Evolutionary conservation across 2,797 vertebrate species (phyloP).

Genomic region (Xiphophorus birchmanni): DNA sequence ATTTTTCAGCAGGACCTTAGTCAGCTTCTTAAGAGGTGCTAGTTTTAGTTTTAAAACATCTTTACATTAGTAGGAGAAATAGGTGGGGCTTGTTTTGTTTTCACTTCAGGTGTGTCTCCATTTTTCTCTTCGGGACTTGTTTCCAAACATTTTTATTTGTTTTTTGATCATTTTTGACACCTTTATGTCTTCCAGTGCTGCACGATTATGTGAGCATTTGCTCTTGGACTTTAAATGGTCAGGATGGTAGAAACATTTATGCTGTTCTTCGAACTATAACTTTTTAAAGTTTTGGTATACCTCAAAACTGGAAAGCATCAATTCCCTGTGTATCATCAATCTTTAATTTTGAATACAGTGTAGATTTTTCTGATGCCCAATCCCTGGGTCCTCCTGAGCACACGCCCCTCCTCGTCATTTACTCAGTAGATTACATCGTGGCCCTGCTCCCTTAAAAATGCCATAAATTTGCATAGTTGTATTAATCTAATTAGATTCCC

Average conservation of each 20-base stretch:
- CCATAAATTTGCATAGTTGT: constrained; percentile 83
- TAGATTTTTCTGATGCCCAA: constrained; percentile 11
- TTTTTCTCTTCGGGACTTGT: not conserved
- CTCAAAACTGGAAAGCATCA: not conserved
- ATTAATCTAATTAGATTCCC: constrained; percentile 84
- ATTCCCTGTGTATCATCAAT: not conserved
- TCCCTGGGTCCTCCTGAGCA: constrained; percentile 23
- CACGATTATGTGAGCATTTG: not conserved
- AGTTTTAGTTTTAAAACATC: not conserved
- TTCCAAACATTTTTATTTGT: not conserved
- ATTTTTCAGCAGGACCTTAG: no score
- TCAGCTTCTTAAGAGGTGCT: not conserved
- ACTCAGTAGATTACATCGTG: constrained; percentile 74
- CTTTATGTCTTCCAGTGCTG: not conserved
- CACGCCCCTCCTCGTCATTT: constrained; percentile 68
- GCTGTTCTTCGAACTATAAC: not conserved
- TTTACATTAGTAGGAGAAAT: not conserved
- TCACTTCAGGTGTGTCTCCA: not conserved
- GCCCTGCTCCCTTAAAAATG: constrained; percentile 76
- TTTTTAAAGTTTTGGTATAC: not conserved
- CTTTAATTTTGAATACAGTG: not conserved
- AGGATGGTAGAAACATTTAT: not conserved
- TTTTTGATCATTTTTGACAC: not conserved
- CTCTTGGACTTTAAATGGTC: not conserved
- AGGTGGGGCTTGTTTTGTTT: not conserved